A percentile compares a stretch with the other conserved stretches of the same genome.
Conservation (phyloP, 2,888 invertebrate species). For the Drosophila trichaetosa region DNA sequence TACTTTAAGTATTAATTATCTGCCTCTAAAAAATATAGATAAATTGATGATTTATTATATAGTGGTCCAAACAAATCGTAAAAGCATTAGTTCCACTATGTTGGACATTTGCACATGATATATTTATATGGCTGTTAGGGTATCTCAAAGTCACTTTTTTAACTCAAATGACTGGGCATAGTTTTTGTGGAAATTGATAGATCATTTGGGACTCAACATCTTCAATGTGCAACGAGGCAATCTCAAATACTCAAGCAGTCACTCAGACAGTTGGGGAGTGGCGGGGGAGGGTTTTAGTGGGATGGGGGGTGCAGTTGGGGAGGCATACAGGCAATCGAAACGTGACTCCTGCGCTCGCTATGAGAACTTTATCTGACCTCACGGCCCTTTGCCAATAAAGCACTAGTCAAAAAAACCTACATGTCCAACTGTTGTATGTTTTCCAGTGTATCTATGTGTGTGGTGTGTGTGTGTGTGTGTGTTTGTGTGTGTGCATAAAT, state of each 20-base stretch:
- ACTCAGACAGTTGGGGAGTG: slow-evolving; percentile 8
- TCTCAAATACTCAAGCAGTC: slow-evolving; percentile 38
- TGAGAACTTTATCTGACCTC: slow-evolving; percentile 51
- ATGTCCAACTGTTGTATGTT: neutral
- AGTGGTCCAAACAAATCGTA: neutral
- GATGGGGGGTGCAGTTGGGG: neutral
- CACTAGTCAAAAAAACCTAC: slow-evolving; percentile 6
- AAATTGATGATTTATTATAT: no score
- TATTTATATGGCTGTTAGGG: slow-evolving; percentile 15
- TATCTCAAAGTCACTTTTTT: neutral
- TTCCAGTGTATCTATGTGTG: neutral
- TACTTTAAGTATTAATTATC: neutral
- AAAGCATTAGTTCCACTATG: neutral
- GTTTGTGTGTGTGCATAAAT: slow-evolving; percentile 16
- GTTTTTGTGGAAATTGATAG: slow-evolving; percentile 45
- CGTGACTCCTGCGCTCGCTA: slow-evolving; percentile 52
- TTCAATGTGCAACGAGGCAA: slow-evolving; percentile 38
- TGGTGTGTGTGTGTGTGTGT: neutral
- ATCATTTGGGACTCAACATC: slow-evolving; percentile 40
- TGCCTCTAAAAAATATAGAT: neutral
- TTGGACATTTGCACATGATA: neutral
- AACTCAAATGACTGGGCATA: slow-evolving; percentile 15
- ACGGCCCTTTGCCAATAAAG: slow-evolving; percentile 44
- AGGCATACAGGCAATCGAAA: slow-evolving; percentile 51
- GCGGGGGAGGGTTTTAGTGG: neutral